Conservation (phyloP, 2,113 vertebrate genomes). For the Oostethus manadensis region DNA sequence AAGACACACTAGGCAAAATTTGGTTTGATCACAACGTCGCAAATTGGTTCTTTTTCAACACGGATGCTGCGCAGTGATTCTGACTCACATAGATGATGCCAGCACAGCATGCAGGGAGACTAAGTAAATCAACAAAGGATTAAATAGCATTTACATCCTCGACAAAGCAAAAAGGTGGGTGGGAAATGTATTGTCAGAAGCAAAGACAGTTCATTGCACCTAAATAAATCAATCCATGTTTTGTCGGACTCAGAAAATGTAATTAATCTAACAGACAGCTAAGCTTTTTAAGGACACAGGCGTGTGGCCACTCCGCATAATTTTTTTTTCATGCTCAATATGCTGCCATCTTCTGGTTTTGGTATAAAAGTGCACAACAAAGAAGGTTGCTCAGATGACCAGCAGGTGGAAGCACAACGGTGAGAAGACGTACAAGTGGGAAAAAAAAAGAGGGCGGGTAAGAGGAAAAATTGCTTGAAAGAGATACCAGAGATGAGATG, state of each 20-base stretch:
- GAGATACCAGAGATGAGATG: slow-evolving; percentile 42
- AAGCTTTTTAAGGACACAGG: slow-evolving; percentile 18
- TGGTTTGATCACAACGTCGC: slow-evolving; percentile 62
- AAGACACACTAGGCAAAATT: slow-evolving; percentile 49
- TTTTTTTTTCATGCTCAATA: slow-evolving; percentile 14
- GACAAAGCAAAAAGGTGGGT: slow-evolving; percentile 62
- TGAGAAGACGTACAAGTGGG: slow-evolving; percentile 42
- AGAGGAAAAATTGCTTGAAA: slow-evolving; percentile 31
- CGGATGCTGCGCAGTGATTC: slow-evolving; percentile 33
- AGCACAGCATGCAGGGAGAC: slow-evolving; percentile 54
- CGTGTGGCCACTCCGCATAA: slow-evolving; percentile 1
- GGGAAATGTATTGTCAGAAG: neutral
- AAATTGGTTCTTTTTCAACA: slow-evolving; percentile 57
- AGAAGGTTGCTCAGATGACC: slow-evolving; percentile 34
- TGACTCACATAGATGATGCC: slow-evolving; percentile 47
- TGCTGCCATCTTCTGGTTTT: slow-evolving; percentile 68
- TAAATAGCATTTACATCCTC: slow-evolving; percentile 63
- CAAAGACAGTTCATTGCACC: neutral
- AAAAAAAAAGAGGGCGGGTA: slow-evolving; percentile 1
- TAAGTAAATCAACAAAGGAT: slow-evolving; percentile 73
- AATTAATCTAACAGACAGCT: slow-evolving; percentile 5
- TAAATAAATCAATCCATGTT: slow-evolving; percentile 3
- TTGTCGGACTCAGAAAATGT: slow-evolving; percentile 4
- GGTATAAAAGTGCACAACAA: slow-evolving; percentile 41
- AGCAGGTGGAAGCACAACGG: slow-evolving; percentile 84